Conservation (phyloP, 2,888 invertebrate genomes). For the Aradus depressus region DNA sequence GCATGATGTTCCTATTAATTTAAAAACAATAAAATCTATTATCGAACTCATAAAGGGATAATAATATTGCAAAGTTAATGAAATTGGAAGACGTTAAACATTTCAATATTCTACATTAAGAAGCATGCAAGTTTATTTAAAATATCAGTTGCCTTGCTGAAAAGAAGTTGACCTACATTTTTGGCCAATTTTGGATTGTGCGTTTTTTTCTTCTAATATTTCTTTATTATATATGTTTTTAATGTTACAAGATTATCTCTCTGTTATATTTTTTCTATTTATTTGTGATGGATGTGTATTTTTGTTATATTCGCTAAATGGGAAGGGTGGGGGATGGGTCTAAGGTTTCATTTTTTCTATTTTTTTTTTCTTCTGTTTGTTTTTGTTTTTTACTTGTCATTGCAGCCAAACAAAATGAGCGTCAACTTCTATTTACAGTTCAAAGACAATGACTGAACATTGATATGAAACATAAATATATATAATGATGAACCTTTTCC, state of each 20-base stretch:
- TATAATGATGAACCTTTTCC: conserved; percentile 4
- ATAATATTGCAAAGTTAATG: background rate
- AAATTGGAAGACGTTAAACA: background rate
- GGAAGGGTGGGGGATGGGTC: conserved; percentile 18
- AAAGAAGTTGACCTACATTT: conserved; percentile 94
- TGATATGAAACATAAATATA: conserved; percentile 1
- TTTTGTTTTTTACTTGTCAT: conserved; percentile 22
- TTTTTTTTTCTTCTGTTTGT: no score
- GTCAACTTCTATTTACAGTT: conserved; percentile 65
- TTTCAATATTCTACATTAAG: conserved; percentile 1
- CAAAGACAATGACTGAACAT: conserved; percentile 9
- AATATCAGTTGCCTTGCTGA: conserved; percentile 39
- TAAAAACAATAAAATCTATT: no score
- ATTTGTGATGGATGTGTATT: conserved; percentile 28
- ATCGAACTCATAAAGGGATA: no score
- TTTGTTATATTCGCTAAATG: conserved; percentile 14
- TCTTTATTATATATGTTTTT: conserved; percentile 25
- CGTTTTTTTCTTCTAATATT: conserved; percentile 36
- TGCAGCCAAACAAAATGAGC: conserved; percentile 60
- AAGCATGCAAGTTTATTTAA: conserved; percentile 11
- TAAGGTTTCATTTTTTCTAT: no score
- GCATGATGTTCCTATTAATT: no score
- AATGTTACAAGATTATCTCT: conserved; percentile 21
- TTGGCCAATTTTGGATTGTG: conserved; percentile 63
- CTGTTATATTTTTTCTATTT: conserved; percentile 20